Conservation (phyloP, 2,797 vertebrate genomes). For the Rhabdophis nuchalis region DNA sequence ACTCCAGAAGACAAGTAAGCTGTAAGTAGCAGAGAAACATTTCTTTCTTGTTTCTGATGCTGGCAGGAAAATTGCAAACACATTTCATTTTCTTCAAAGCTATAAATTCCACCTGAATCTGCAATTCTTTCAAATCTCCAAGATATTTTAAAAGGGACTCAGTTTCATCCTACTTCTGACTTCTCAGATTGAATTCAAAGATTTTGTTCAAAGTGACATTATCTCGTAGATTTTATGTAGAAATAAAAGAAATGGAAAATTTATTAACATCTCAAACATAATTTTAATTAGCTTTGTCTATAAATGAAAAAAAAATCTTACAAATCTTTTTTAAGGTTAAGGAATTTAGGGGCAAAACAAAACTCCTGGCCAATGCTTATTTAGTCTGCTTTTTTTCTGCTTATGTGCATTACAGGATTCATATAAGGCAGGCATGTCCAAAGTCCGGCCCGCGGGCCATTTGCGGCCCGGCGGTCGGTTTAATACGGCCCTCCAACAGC, state of each 20-base stretch:
- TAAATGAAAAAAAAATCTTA: background rate
- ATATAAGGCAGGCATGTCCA: too few species aligned
- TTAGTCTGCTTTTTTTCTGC: background rate
- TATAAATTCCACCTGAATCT: background rate
- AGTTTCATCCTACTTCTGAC: background rate
- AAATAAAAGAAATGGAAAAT: background rate
- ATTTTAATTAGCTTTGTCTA: background rate
- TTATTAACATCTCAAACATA: background rate
- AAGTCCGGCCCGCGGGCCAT: too few species aligned
- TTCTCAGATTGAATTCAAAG: background rate
- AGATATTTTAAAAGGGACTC: background rate
- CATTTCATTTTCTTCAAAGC: background rate
- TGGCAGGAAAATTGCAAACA: background rate
- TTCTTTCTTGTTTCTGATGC: background rate
- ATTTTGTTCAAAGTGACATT: background rate
- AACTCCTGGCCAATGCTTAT: background rate
- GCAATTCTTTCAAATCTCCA: background rate
- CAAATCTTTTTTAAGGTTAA: background rate
- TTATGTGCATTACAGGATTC: background rate
- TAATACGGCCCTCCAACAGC: too few species aligned
- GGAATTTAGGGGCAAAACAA: background rate
- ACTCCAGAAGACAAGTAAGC: background rate
- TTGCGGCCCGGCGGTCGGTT: too few species aligned
- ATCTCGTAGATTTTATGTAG: background rate
- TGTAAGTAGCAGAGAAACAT: background rate